A percentile compares a stretch with the other conserved stretches of the same genome.
Conservation (phyloP, 1,140 invertebrate genomes). For the Meloidogyne hapla region DNA sequence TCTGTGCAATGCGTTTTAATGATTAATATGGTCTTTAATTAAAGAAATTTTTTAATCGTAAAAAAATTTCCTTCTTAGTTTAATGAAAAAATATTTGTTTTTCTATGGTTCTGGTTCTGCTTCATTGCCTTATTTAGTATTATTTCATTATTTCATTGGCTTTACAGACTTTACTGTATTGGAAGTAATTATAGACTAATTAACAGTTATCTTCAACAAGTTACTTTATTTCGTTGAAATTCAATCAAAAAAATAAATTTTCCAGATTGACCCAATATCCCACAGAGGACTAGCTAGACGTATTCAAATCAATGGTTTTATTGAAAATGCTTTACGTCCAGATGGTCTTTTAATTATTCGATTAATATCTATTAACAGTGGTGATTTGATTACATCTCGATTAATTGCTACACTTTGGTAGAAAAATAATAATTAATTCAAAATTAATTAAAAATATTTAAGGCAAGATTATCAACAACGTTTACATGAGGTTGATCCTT, state of each 20-base stretch:
- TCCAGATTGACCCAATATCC: constrained; percentile 52
- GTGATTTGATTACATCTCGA: constrained; percentile 60
- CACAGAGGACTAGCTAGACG: constrained; percentile 31
- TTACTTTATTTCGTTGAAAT: background rate
- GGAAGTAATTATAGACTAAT: constrained; percentile 41
- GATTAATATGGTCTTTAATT: constrained; percentile 62
- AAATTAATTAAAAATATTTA: background rate
- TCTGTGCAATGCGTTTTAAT: constrained; percentile 65
- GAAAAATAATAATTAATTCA: background rate
- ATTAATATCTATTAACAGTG: constrained; percentile 46
- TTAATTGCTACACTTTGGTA: constrained; percentile 50
- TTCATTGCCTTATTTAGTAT: constrained; percentile 50
- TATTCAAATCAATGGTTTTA: constrained; percentile 49
- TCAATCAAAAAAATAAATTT: background rate
- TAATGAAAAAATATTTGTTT: constrained; percentile 66
- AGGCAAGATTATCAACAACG: background rate
- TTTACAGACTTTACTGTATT: constrained; percentile 30
- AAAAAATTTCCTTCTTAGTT: constrained; percentile 46
- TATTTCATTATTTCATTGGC: constrained; percentile 47
- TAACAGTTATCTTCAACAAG: constrained; percentile 47
- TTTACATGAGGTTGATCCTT: background rate
- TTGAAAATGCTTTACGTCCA: constrained; percentile 54
- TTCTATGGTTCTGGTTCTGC: constrained; percentile 63
- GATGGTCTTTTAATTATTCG: constrained; percentile 65
- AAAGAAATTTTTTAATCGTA: constrained; percentile 1